Conservation (phyloP, 2,113 vertebrate species). For the Ictalurus furcatus region DNA sequence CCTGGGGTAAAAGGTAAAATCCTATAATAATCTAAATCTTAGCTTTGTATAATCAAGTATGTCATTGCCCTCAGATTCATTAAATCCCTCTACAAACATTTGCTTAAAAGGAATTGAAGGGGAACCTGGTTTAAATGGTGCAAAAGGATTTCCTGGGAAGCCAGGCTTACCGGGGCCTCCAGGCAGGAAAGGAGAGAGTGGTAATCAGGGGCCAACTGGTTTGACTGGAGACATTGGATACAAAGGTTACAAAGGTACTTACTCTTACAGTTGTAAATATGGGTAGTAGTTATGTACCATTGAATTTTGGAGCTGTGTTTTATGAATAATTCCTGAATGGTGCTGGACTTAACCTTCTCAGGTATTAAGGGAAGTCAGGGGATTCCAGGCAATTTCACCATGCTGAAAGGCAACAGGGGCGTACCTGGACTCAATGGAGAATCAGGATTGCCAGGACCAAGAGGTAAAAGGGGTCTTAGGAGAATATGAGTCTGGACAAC, state of each 20-base stretch:
- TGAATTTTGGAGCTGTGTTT: not conserved
- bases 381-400: not conserved
- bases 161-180: conserved; percentile 38
- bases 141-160: conserved; percentile 45
- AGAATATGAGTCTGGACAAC: not conserved
- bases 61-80: not conserved
- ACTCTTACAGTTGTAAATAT: not conserved
- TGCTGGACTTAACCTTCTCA: not conserved
- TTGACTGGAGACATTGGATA: not conserved
- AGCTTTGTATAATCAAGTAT: not conserved
- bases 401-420: conserved; percentile 25
- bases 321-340: not conserved
- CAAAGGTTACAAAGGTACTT: conserved; percentile 33
- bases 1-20: conserved; percentile 60
- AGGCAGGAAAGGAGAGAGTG: conserved; percentile 17
- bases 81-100: not conserved
- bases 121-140: not conserved
- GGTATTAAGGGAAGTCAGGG: conserved; percentile 15
- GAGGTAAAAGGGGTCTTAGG: conserved; percentile 25
- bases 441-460: conserved; percentile 34
- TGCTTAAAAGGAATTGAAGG: conserved; percentile 19
- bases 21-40: not conserved
- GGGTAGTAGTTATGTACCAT: not conserved
- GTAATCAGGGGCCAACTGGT: not conserved
- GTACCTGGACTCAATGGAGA: conserved; percentile 14